Evolutionary conservation across 2,888 invertebrate species (phyloP), one percentile per base, ranked within the genome.

Genomic region (Acanthosepion pharaonis): DNA sequence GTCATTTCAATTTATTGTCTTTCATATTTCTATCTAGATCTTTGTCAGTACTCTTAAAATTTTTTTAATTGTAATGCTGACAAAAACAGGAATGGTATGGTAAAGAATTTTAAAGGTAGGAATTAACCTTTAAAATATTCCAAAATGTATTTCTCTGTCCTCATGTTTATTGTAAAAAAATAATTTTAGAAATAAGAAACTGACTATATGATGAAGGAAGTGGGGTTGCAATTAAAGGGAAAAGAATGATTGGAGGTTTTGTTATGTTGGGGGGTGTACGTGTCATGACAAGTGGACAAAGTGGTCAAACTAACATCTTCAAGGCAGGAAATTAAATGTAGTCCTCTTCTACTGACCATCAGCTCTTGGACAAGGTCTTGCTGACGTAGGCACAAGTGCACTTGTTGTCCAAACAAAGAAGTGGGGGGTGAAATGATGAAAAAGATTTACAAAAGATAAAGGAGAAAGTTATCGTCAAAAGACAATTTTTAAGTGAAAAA

Each of bases 371-470:
- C 11, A n/a, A n/a, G n/a, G 33, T n/a, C 33, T 18, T 78, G 78
- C 78, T 78, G 78, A 78, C 78, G 78, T 78, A 78, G n/a, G n/a
- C n/a, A 78, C 78, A 78, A 78, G 78, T 78, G 78, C 78, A 78
- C 78, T 78, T 78, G 78, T n/a, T 18, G 15, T 78, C n/a, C 78
- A 78, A 78, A 78, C 33, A 78, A 5, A 78, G 33, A 78, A 5
- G 9, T 0, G 9, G 18, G 33, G 11, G 33, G 5, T 11, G 18
- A 33, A 11, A n/a, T 33, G 5, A 78, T 9, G 23, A 78, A 78
- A 78, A 78, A 78, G n/a, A 78, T n/a, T 15, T 1, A 78, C 2
- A 11, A 78, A 78, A 33, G 3, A 78, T n/a, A 25, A 59, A 59
- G 59, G 55, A 59, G 23, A 59, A 59, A 59, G 59, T 23, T 59